Evolutionary conservation across 1,140 invertebrate genomes (phyloP).

Genomic region (Kradibia gibbosae): DNA sequence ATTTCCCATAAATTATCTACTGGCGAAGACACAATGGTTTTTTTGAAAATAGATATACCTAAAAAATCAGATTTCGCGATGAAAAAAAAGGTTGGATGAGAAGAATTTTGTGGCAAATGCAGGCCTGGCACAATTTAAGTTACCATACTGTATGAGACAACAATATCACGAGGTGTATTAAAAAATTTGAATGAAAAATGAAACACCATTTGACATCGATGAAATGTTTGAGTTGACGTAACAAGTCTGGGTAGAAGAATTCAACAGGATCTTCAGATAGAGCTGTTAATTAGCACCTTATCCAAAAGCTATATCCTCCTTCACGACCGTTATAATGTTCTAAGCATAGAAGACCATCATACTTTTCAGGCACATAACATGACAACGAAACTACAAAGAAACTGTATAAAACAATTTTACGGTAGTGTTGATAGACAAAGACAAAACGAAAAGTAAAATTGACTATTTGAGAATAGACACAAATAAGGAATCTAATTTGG

Average conservation of each 20-base stretch:
- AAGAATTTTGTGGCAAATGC: constrained; percentile 8
- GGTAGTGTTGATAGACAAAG: background rate
- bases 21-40: too few species aligned
- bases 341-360: background rate
- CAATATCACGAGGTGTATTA: background rate
- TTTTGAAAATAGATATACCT: too few species aligned
- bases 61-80: too few species aligned
- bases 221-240: background rate
- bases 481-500: background rate
- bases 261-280: background rate
- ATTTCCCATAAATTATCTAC: too few species aligned
- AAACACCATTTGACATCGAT: too few species aligned
- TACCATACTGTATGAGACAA: too few species aligned
- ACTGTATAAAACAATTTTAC: background rate
- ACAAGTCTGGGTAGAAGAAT: background rate
- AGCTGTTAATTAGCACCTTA: background rate
- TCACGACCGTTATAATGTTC: background rate
- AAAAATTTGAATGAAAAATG: too few species aligned
- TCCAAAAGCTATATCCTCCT: background rate
- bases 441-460: background rate
- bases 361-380: background rate
- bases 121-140: background rate
- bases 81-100: background rate
- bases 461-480: background rate
- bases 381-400: background rate